These are phyloP conservation scores for Pollicipes pollicipes DNA, from an alignment of 1,140 invertebrate species.

Conservation along the genomic window DNA sequence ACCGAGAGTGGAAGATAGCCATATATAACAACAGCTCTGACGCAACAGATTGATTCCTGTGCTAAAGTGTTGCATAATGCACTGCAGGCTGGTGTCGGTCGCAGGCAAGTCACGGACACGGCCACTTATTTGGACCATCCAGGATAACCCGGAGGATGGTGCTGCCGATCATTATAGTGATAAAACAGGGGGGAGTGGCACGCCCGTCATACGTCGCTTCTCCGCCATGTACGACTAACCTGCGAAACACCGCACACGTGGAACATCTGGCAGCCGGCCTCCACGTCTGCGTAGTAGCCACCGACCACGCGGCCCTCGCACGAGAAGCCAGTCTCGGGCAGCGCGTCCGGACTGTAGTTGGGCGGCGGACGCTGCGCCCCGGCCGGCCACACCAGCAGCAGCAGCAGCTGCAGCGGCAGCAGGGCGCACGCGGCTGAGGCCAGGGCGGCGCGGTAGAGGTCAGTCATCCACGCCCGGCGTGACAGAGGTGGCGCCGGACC, in stretches of 20 bases:
- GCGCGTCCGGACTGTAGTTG: constrained; percentile 53
- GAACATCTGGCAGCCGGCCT: constrained; percentile 47
- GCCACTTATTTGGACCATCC: too few species aligned
- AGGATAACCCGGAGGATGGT: not conserved
- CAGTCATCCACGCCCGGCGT: not conserved
- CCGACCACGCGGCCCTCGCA: constrained; percentile 72
- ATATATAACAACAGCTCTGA: too few species aligned
- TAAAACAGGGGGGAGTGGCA: too few species aligned
- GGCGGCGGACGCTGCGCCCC: constrained; percentile 31
- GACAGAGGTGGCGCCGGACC: too few species aligned
- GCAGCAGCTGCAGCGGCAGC: not conserved
- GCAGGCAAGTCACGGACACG: too few species aligned
- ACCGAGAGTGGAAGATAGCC: too few species aligned
- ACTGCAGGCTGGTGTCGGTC: not conserved
- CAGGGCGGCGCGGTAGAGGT: not conserved
- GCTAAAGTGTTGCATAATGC: not conserved
- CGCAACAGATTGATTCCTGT: too few species aligned
- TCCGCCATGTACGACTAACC: not conserved
- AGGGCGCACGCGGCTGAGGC: not conserved
- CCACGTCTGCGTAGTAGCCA: constrained; percentile 76
- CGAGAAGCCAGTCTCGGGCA: constrained; percentile 67
- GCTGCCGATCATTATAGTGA: too few species aligned
- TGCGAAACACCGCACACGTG: too few species aligned
- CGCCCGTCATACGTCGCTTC: too few species aligned
- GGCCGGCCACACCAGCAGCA: not conserved